A percentile compares a stretch with the other conserved stretches of the same genome.
Evolutionary conservation across 2,888 invertebrate species (phyloP).

Genomic region (Drosophila borealis): DNA sequence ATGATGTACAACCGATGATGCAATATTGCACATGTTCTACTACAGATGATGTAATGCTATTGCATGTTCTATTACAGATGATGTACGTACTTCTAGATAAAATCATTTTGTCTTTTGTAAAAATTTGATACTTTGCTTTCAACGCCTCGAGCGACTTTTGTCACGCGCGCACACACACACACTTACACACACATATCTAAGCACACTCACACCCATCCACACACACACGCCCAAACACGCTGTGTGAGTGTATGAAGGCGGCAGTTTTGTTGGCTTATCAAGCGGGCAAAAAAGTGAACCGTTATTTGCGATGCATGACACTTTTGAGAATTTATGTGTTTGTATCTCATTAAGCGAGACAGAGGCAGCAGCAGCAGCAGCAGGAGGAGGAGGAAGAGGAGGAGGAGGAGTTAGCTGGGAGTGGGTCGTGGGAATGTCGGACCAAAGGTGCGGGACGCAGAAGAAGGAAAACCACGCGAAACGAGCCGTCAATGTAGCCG

Average conservation of each 20-base stretch:
- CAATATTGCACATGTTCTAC: no score
- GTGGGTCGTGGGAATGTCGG: neutral
- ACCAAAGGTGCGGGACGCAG: neutral
- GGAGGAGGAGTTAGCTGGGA: neutral
- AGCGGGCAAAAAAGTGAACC: constrained; percentile 61
- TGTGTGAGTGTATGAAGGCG: constrained; percentile 52
- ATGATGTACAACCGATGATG: no score
- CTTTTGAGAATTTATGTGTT: constrained; percentile 84
- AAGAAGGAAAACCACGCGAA: neutral
- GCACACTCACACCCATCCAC: neutral
- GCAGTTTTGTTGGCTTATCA: constrained; percentile 78
- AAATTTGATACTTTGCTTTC: constrained; percentile 76
- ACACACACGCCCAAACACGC: constrained; percentile 7
- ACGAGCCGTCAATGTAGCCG: constrained; percentile 32
- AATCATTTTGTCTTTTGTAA: constrained; percentile 36
- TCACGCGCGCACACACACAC: no score
- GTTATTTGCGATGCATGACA: constrained; percentile 83
- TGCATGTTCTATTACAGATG: no score
- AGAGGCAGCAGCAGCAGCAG: constrained; percentile 16
- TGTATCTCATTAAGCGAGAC: constrained; percentile 83
- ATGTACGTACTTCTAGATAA: no score
- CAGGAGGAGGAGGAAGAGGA: neutral
- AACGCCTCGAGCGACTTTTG: constrained; percentile 70
- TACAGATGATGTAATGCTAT: no score
- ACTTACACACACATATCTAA: no score